Percentiles rank a stretch among this genome's conserved stretches.
These are phyloP conservation scores for Catostylus mosaicus DNA, from an alignment of 30 jellyfish, hydroid and myxozoan genomes.

Conservation along the genomic window DNA sequence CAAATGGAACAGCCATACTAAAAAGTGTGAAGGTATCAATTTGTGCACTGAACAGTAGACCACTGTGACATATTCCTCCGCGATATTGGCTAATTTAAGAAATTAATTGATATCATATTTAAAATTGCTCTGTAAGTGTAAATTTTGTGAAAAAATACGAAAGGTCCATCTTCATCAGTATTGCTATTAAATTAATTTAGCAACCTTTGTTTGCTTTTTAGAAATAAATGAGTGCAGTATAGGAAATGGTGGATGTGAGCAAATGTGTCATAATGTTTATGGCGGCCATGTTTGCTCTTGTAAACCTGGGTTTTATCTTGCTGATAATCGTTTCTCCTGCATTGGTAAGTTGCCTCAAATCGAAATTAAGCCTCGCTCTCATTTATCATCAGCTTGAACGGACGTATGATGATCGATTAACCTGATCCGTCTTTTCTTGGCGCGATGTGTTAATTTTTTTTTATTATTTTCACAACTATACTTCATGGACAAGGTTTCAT, in stretches of 20 bases:
- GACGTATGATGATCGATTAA: no score
- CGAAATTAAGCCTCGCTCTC: no score
- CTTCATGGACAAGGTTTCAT: no score
- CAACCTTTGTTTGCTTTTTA: constrained; percentile 3
- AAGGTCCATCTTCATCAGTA: no score
- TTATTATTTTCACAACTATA: no score
- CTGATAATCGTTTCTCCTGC: constrained; percentile 59
- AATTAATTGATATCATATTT: no score
- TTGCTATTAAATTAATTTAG: no score
- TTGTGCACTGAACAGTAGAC: not conserved
- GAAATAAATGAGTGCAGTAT: constrained; percentile 75
- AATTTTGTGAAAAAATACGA: no score
- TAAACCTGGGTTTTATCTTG: constrained; percentile 66
- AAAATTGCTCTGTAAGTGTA: no score
- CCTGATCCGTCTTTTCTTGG: no score
- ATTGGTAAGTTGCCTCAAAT: constrained; percentile 38
- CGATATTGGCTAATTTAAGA: not conserved
- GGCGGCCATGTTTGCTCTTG: constrained; percentile 91
- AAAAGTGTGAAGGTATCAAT: constrained; percentile 55
- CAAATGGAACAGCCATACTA: constrained; percentile 40
- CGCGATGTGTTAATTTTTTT: no score
- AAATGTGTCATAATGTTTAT: constrained; percentile 67
- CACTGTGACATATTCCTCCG: not conserved
- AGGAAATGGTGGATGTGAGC: constrained; percentile 88
- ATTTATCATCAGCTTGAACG: no score